phyloP scores from a whole-genome alignment of 2,888 invertebrate species.

The Eremobia ochroleuca region DNA sequence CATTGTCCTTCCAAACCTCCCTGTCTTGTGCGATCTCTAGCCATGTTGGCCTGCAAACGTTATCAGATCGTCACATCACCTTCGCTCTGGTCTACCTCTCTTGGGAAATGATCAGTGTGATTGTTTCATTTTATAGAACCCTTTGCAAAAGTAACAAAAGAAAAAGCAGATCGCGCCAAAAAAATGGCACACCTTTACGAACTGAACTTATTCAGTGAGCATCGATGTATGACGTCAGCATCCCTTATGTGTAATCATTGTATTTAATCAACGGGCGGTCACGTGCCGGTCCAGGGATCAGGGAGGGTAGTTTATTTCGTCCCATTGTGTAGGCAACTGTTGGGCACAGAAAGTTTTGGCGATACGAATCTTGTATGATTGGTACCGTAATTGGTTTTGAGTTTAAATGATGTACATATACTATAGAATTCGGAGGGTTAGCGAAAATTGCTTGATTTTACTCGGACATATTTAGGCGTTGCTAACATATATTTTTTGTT shows the following conservation, averaged over 20 bases:
- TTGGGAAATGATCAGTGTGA: too few species aligned
- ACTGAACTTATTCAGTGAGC: slow-evolving; percentile 52
- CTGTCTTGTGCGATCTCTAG: too few species aligned
- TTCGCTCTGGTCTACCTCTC: too few species aligned
- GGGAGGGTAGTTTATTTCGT: slow-evolving; percentile 71
- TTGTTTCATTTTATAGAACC: slow-evolving; percentile 10
- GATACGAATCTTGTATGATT: slow-evolving; percentile 69
- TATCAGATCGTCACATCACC: too few species aligned
- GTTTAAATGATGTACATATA: slow-evolving; percentile 62
- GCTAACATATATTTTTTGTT: not conserved
- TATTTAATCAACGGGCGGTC: slow-evolving; percentile 79
- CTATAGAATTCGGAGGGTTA: slow-evolving; percentile 3
- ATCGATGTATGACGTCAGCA: slow-evolving; percentile 59
- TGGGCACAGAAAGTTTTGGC: slow-evolving; percentile 60
- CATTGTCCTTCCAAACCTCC: too few species aligned
- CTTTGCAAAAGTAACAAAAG: slow-evolving; percentile 38
- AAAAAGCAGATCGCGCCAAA: slow-evolving; percentile 17
- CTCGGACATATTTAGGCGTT: slow-evolving; percentile 2
- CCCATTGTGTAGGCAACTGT: slow-evolving; percentile 69
- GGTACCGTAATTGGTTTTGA: slow-evolving; percentile 62
- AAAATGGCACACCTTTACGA: slow-evolving; percentile 34
- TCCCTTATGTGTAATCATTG: slow-evolving; percentile 72
- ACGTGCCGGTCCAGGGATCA: slow-evolving; percentile 73
- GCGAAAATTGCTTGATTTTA: slow-evolving; percentile 13
- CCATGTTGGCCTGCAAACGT: too few species aligned